Conservation (phyloP, 2,888 invertebrate species). For the Endomychus coccineus region DNA sequence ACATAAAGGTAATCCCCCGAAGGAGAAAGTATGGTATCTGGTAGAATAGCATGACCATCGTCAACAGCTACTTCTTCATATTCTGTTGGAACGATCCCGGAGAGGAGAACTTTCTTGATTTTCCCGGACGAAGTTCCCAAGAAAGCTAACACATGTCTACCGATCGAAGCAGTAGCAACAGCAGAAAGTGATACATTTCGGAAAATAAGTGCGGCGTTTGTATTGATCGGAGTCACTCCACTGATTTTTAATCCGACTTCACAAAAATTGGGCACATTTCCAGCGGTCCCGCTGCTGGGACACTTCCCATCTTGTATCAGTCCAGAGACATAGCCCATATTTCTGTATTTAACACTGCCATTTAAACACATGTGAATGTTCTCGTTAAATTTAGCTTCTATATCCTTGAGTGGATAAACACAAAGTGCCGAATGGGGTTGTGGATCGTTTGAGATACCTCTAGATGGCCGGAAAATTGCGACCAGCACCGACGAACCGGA, state of each 20-base stretch:
- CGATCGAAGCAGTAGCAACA: constrained; percentile 79
- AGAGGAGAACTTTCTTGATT: constrained; percentile 78
- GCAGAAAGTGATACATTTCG: constrained; percentile 76
- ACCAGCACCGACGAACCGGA: constrained; percentile 76
- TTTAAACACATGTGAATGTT: constrained; percentile 98
- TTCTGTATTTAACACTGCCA: constrained; percentile 86
- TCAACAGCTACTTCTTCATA: constrained; percentile 84
- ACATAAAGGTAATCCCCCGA: constrained; percentile 80
- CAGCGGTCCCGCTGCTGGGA: constrained; percentile 78
- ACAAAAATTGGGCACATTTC: constrained; percentile 87
- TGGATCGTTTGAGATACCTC: constrained; percentile 79
- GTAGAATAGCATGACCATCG: constrained; percentile 68
- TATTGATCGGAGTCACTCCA: constrained; percentile 74
- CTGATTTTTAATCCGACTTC: constrained; percentile 88
- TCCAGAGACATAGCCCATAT: constrained; percentile 86
- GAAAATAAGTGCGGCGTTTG: constrained; percentile 69
- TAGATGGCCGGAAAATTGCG: constrained; percentile 83
- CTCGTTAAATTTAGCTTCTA: constrained; percentile 88
- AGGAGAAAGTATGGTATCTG: constrained; percentile 81
- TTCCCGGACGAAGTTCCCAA: constrained; percentile 80
- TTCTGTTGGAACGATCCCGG: constrained; percentile 65
- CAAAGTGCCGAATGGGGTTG: constrained; percentile 83
- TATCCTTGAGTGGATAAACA: constrained; percentile 82
- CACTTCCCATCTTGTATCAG: constrained; percentile 87
- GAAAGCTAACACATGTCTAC: constrained; percentile 89